phyloP scores from a whole-genome alignment of 2,888 invertebrate genomes.

The Euspilapteryx auroguttella region DNA sequence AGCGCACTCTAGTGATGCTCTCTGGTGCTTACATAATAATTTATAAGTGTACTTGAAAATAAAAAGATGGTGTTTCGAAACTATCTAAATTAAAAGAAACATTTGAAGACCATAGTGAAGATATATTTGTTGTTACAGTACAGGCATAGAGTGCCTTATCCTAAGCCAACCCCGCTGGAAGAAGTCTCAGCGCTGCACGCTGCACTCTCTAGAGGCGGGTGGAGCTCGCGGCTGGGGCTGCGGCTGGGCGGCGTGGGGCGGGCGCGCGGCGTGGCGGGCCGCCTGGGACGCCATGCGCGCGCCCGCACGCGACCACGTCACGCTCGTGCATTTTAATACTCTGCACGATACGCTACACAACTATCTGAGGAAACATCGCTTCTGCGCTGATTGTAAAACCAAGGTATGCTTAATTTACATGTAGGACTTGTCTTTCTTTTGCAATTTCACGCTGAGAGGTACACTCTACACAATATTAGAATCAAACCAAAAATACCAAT shows the following conservation, averaged over 20 bases:
- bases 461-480: too few relatives aligned
- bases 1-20: too few relatives aligned
- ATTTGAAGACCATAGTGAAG: too few relatives aligned
- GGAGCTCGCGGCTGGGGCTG: constrained; percentile 74
- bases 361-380: constrained; percentile 90
- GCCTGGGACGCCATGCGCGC: constrained; percentile 85
- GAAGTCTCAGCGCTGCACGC: constrained; percentile 84
- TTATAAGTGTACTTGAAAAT: too few relatives aligned
- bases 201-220: constrained; percentile 90
- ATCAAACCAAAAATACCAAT: too few relatives aligned
- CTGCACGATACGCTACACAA: constrained; percentile 85
- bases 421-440: too few relatives aligned
- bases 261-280: constrained; percentile 73
- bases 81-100: too few relatives aligned
- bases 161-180: constrained; percentile 82
- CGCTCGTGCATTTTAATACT: constrained; percentile 83
- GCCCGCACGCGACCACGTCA: constrained; percentile 80
- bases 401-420: constrained; percentile 71
- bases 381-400: constrained; percentile 91
- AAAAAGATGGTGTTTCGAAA: too few relatives aligned
- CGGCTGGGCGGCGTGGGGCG: constrained; percentile 77
- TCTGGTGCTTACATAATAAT: too few relatives aligned
- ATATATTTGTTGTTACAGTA: too few relatives aligned
- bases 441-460: too few relatives aligned
- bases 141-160: constrained; percentile 75